Conservation (phyloP, 1,140 invertebrate genomes). For the Alviniconcha marisindica region DNA sequence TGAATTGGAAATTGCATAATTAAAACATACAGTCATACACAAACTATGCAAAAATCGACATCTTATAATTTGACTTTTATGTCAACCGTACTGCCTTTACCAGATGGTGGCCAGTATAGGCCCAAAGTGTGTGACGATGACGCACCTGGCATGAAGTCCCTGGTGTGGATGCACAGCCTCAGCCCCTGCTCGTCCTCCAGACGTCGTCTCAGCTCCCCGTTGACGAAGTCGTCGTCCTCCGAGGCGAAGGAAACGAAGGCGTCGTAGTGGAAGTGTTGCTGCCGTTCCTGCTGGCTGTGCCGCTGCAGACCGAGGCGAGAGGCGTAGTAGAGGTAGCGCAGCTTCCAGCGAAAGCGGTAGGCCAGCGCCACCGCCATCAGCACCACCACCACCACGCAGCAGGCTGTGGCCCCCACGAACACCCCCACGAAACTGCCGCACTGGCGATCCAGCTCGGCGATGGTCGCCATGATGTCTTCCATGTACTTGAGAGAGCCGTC, state of each 20-base stretch:
- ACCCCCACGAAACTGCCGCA: constrained; percentile 40
- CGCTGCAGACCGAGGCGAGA: constrained; percentile 42
- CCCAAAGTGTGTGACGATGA: no score
- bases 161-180: constrained; percentile 57
- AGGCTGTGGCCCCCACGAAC: constrained; percentile 25
- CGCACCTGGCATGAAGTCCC: constrained; percentile 57
- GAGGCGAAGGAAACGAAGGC: constrained; percentile 59
- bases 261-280: constrained; percentile 48
- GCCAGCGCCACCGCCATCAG: constrained; percentile 38
- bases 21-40: no score
- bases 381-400: constrained; percentile 26
- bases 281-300: background rate
- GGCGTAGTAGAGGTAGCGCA: constrained; percentile 60
- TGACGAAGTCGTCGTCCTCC: constrained; percentile 48
- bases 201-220: constrained; percentile 39
- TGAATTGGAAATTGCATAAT: no score
- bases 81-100: no score
- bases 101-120: no score
- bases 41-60: no score
- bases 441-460: constrained; percentile 36
- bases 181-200: constrained; percentile 49
- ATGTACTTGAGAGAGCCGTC: constrained; percentile 24
- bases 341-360: constrained; percentile 57
- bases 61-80: no score
- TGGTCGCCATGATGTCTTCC: constrained; percentile 23